Evolutionary conservation across 2,113 vertebrate genomes (phyloP).

Genomic region (Plotosus lineatus): DNA sequence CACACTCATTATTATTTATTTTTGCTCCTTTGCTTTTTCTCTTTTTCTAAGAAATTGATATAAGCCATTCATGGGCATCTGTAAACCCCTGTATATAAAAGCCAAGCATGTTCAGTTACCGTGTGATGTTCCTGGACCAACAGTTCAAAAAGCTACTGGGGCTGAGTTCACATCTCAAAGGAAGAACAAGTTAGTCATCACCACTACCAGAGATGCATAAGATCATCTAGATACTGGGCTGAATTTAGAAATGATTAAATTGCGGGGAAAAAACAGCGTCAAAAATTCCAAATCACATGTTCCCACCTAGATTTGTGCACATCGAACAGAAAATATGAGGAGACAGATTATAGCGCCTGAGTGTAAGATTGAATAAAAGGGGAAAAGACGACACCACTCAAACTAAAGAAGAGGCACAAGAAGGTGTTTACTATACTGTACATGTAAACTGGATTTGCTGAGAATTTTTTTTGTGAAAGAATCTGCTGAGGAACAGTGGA

Average conservation of each 20-base stretch:
- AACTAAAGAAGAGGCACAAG: conserved; percentile 21
- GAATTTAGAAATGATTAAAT: neutral
- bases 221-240: neutral
- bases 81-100: neutral
- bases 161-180: neutral
- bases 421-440: conserved; percentile 10
- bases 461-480: neutral
- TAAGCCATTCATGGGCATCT: neutral
- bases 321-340: neutral
- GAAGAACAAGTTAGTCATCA: neutral
- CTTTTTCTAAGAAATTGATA: neutral
- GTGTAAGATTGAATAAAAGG: conserved; percentile 13
- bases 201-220: neutral
- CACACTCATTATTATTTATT: neutral
- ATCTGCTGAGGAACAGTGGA: neutral
- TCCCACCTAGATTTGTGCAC: neutral
- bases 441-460: neutral
- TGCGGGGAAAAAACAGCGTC: neutral
- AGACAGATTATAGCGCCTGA: neutral
- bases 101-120: neutral
- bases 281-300: neutral
- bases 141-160: neutral
- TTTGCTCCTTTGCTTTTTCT: neutral
- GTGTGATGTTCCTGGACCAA: neutral
- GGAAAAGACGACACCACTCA: conserved; percentile 11